These are phyloP conservation scores for Oceanodroma tethys DNA, from an alignment of 2,113 vertebrate genomes.

Conservation along the genomic window DNA sequence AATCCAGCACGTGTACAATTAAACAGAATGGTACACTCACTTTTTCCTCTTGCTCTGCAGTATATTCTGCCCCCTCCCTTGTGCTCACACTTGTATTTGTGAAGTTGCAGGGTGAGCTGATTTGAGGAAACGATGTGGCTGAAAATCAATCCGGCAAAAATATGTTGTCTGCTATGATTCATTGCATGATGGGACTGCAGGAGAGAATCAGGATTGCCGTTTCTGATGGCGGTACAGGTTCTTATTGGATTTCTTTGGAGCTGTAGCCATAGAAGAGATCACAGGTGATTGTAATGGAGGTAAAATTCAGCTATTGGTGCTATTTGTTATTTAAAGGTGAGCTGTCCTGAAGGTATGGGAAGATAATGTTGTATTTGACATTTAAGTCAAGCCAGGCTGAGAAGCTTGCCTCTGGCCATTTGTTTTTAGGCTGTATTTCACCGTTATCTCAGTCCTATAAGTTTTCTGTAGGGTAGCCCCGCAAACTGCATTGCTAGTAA, in stretches of 20 bases:
- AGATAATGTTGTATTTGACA: neutral
- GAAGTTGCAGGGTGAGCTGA: neutral
- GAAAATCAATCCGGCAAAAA: neutral
- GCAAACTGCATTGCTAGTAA: neutral
- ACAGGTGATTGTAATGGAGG: neutral
- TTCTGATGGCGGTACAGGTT: neutral
- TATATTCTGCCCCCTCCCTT: neutral
- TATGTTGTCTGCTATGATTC: neutral
- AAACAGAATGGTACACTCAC: rapidly evolving
- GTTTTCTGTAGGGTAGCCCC: neutral
- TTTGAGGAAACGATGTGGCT: neutral
- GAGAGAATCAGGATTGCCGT: neutral
- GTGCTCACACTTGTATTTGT: neutral
- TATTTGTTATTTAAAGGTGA: neutral
- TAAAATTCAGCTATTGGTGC: neutral
- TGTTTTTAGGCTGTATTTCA: neutral
- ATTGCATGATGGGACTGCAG: neutral
- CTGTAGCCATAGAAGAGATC: neutral
- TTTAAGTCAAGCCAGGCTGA: neutral
- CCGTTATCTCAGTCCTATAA: neutral
- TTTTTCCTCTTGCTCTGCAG: neutral
- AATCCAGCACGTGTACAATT: neutral
- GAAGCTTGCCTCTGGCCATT: neutral
- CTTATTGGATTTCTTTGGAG: neutral
- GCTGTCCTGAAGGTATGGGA: neutral